These are phyloP conservation scores for Myodes glareolus DNA, from an alignment of 2,113 vertebrate species.

Conservation along the genomic window DNA sequence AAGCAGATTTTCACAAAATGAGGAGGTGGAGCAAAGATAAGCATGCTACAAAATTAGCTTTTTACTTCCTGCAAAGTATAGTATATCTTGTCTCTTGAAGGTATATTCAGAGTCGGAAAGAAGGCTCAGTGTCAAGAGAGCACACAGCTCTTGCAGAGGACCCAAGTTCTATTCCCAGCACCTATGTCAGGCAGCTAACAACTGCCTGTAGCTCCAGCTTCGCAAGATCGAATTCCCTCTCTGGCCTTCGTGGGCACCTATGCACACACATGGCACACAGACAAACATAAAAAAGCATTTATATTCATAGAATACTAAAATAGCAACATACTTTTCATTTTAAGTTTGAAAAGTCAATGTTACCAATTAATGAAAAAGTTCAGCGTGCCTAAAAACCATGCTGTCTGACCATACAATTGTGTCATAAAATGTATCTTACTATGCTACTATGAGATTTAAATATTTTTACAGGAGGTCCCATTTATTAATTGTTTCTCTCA, in stretches of 20 bases:
- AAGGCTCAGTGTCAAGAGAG: background rate
- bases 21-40: background rate
- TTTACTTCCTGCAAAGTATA: background rate
- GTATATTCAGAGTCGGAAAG: background rate
- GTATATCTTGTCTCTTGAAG: conserved; percentile 42
- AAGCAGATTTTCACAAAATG: background rate
- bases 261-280: background rate
- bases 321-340: background rate
- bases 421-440: background rate
- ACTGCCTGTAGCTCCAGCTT: background rate
- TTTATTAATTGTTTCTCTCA: too few relatives aligned
- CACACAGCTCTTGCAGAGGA: background rate
- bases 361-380: conserved; percentile 10
- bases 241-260: background rate
- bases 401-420: background rate
- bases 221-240: background rate
- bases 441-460: conserved; percentile 28
- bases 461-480: background rate
- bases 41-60: background rate
- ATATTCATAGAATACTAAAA: background rate
- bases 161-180: background rate
- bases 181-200: background rate
- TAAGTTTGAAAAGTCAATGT: conserved; percentile 50
- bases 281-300: background rate
- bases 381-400: background rate